These are phyloP conservation scores for Ligdia adustata DNA, from an alignment of 2,888 invertebrate species.

Conservation along the genomic window DNA sequence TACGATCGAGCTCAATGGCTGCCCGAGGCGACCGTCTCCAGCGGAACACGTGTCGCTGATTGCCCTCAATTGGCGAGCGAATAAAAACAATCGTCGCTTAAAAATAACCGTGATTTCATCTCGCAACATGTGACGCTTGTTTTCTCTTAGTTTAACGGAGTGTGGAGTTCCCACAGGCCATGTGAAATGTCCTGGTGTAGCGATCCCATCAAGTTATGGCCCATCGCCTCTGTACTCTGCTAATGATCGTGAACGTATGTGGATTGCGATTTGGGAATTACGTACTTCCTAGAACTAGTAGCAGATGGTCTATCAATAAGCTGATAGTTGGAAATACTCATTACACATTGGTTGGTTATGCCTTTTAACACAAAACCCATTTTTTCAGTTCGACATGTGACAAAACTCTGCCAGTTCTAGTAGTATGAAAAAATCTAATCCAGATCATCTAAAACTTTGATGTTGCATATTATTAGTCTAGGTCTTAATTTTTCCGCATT, in stretches of 20 bases:
- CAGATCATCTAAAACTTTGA: too few relatives aligned
- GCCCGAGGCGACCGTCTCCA: slow-evolving; percentile 69
- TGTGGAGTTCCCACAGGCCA: slow-evolving; percentile 70
- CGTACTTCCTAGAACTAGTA: slow-evolving; percentile 47
- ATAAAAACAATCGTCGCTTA: slow-evolving; percentile 83
- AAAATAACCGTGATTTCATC: slow-evolving; percentile 84
- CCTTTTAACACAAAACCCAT: too few relatives aligned
- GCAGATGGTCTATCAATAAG: slow-evolving; percentile 31
- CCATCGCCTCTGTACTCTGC: slow-evolving; percentile 61
- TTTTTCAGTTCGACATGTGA: too few relatives aligned
- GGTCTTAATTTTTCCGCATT: neutral
- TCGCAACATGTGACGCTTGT: slow-evolving; percentile 76
- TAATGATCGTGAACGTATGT: slow-evolving; percentile 68
- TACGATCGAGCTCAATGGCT: slow-evolving; percentile 68
- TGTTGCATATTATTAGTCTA: neutral
- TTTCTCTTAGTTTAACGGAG: slow-evolving; percentile 66
- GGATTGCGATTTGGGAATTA: slow-evolving; percentile 50
- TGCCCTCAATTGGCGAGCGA: slow-evolving; percentile 83
- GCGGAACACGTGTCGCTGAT: slow-evolving; percentile 81
- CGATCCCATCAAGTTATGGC: slow-evolving; percentile 68
- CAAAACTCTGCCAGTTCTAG: too few relatives aligned
- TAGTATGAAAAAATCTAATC: too few relatives aligned
- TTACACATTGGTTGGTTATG: slow-evolving; percentile 4
- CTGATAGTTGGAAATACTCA: slow-evolving; percentile 10
- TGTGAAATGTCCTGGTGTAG: slow-evolving; percentile 71